phyloP scores from a whole-genome alignment of 2,888 invertebrate genomes.

The Lypha dubia region DNA sequence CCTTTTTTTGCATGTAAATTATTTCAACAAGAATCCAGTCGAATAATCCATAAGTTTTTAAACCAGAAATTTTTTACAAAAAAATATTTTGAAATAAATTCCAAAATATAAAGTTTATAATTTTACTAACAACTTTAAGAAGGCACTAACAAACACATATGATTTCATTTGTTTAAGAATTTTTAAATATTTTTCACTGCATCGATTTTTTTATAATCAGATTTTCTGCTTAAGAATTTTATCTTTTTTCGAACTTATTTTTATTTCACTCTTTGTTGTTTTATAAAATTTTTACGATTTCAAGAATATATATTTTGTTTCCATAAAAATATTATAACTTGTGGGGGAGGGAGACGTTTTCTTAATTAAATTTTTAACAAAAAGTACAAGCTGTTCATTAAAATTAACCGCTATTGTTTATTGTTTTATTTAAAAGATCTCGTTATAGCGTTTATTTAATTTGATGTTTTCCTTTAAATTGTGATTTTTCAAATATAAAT shows the following conservation, averaged over 20 bases:
- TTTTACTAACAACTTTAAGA: not conserved
- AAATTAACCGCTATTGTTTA: slow-evolving; percentile 25
- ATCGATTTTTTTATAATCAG: not conserved
- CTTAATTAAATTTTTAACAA: too few relatives aligned
- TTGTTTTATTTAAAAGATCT: too few relatives aligned
- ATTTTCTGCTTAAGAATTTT: not conserved
- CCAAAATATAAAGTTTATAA: not conserved
- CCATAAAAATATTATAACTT: not conserved
- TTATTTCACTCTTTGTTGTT: slow-evolving; percentile 1
- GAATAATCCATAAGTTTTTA: slow-evolving; percentile 35
- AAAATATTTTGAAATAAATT: not conserved
- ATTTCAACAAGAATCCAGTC: slow-evolving; percentile 15
- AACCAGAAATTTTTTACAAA: not conserved
- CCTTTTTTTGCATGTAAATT: slow-evolving; percentile 46
- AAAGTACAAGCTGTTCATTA: not conserved
- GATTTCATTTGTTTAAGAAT: slow-evolving; percentile 4
- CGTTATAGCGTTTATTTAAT: slow-evolving; percentile 24
- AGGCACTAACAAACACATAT: not conserved
- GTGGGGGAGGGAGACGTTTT: too few relatives aligned
- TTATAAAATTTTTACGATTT: not conserved
- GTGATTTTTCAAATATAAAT: slow-evolving; percentile 9
- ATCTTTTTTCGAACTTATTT: not conserved
- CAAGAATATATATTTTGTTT: not conserved
- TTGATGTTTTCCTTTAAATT: not conserved
- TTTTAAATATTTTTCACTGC: not conserved